Base-by-base conservation (phyloP, 1,140 invertebrate genomes). In the Bombus difficillimus region DNA sequence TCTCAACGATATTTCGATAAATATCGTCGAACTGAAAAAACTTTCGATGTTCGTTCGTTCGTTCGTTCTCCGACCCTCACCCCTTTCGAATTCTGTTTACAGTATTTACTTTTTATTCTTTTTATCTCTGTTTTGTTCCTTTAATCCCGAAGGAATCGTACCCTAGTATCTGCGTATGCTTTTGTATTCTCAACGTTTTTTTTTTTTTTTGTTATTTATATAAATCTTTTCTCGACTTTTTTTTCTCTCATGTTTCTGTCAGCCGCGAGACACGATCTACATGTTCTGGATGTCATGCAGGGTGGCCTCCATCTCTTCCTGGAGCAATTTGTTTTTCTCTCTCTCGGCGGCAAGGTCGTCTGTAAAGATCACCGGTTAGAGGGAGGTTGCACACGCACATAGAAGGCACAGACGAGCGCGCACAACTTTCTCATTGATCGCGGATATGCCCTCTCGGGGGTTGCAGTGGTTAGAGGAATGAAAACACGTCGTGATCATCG, bases 241-340 rank as follows among this genome's bases (percentile, higher is more conserved):
- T n/a, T 53, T 25, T 81, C 82, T 83, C 59, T 89, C 74, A 73
- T 84, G 62, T 89, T 85, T 86, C 62, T 71, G 76, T 83, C 92
- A 92, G 93, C 89, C 92, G 92, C 92, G 89, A 92, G 92, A 93
- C 89, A 92, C 86, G 89, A 90, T 90, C 78, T 98, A 99, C 98
- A 99, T 99, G 96, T 99, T 99, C 96, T 99, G 98, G 96, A 99
- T 99, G 96, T 99, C 99, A 97, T 99, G 98, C 96, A 99, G 97
- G 93, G 99, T 99, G 93, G 98, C 97, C 96, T 99, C 99, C 98
- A 99, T 99, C 96, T 99, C 99, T 95, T 99, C 98, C 95, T 99
- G 98, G 92, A 99, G 97, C 95, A 98, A 96, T 97, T 98, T 99
- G 96, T 98, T 99, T 97, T 98, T 98, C 96, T 98, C 98, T 96